Base-by-base conservation (phyloP, 2,797 vertebrate species). In the Sebastes vulpes region DNA sequence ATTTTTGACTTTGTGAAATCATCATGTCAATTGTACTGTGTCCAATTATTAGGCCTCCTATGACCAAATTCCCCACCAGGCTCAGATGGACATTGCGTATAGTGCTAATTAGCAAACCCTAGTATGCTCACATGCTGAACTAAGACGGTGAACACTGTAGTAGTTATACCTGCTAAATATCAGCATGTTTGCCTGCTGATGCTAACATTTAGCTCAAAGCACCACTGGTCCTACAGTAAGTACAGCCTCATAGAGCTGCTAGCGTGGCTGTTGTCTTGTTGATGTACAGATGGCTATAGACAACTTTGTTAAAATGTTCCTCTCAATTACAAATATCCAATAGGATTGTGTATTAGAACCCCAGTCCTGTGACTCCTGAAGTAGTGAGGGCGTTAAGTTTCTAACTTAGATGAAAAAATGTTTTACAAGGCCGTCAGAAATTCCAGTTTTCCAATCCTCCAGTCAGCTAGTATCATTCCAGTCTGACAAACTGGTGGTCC, bases 381-480 rank as follows among this genome's bases (percentile, higher is more conserved):
- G 63, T 65, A 26, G 4, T 28, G 32, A 65, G 7, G 20, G 11
- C 12, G 6, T 72, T 48, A 48, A 71, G 31, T 21, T 18, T 70
- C 29, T 32, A 38, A 48, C 28, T 31, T 9, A 0, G 4, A n/a
- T 52, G 7, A 53, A 61, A 58, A 26, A 23, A 4, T 7, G 8
- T 32, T 42, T 75, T 69, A 25, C 23, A 25, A 48, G 18, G 9
- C 31, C 11, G 58, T 42, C 31, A 65, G 35, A 65, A 18, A 48
- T 46, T 63, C 31, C 59, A 53, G 35, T 84, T 79, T 54, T 60
- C 10, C 4, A 52, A 25, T 60, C 48, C 68, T 35, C 72, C 63
- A 72, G 63, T 72, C 26, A 20, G 56, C 57, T 23, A 21, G 59
- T 70, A 66, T 74, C n/a, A 64, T 29, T 75, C 10, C 64, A 60